Base-by-base conservation (phyloP, 2,888 invertebrate species). In the Caenorhabditis sinica region DNA sequence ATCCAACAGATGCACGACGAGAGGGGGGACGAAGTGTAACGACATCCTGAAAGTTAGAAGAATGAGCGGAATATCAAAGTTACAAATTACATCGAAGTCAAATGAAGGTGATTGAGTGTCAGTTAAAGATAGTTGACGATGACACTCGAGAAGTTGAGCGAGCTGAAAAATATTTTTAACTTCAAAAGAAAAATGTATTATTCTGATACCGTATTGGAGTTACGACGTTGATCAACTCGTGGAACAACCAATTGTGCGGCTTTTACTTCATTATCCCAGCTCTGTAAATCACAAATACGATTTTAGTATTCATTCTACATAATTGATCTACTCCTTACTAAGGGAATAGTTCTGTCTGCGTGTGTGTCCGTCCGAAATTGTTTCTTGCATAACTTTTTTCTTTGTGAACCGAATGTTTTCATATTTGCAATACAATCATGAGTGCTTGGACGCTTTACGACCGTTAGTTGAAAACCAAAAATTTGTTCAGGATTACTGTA, bases 261-360 rank as follows among this genome's bases (percentile, higher is more conserved):
- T 25, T 77, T 83, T 17, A 49, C 36, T 3, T 83, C 83, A 49
- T 83, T 83, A 23, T 83, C 83, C 83, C 83, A 83, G 30, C 83
- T 83, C 83, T 83, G 30, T n/a, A 72, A 8, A 25, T n/a, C n/a
- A n/a, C n/a, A n/a, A n/a, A n/a, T n/a, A n/a, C n/a, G n/a, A n/a
- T n/a, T n/a, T n/a, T n/a, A n/a, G n/a, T n/a, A n/a, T n/a, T n/a
- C n/a, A n/a, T n/a, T n/a, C n/a, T n/a, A n/a, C n/a, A n/a, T n/a
- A n/a, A n/a, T n/a, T n/a, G n/a, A n/a, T n/a, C n/a, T n/a, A n/a
- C n/a, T n/a, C n/a, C n/a, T n/a, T n/a, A n/a, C n/a, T n/a, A n/a
- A n/a, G n/a, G n/a, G n/a, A n/a, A n/a, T n/a, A n/a, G n/a, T n/a
- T n/a, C n/a, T n/a, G n/a, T n/a, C n/a, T n/a, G n/a, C n/a, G n/a